Percentiles rank a stretch among this genome's conserved stretches.
These are phyloP conservation scores for Pangasius krempfi DNA, from an alignment of 2,797 vertebrate species.

Conservation along the genomic window DNA sequence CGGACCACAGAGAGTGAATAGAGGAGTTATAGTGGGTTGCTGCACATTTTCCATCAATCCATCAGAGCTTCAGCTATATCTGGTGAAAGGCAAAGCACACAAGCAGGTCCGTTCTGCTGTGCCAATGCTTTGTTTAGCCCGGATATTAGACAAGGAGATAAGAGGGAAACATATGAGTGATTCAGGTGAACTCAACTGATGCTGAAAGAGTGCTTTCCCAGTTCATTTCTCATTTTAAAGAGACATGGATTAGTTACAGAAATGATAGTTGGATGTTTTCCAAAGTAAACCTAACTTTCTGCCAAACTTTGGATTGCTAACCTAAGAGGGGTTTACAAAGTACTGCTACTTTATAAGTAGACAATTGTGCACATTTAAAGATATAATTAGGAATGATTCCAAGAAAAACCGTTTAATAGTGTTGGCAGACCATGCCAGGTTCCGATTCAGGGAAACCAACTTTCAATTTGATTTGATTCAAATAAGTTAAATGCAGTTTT, in stretches of 20 bases:
- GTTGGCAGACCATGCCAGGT: background rate
- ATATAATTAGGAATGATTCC: background rate
- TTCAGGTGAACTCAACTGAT: slow-evolving; percentile 33
- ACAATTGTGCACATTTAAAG: background rate
- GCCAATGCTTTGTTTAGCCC: slow-evolving; percentile 59
- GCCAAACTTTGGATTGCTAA: background rate
- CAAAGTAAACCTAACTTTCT: background rate
- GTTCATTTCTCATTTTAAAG: background rate
- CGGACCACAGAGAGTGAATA: background rate
- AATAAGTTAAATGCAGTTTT: background rate
- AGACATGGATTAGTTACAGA: background rate
- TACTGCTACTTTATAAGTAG: background rate
- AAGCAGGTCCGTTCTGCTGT: slow-evolving; percentile 43
- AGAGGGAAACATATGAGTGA: slow-evolving; percentile 43
- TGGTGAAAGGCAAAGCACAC: slow-evolving; percentile 53
- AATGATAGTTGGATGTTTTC: background rate
- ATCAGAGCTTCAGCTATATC: slow-evolving; percentile 50
- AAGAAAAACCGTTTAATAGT: background rate
- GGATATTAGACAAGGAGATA: slow-evolving; percentile 66
- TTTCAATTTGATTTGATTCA: background rate
- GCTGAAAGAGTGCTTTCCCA: slow-evolving; percentile 35
- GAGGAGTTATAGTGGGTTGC: slow-evolving; percentile 35
- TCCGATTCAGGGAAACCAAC: background rate
- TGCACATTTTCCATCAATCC: slow-evolving; percentile 54
- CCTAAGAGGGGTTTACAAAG: background rate